Evolutionary conservation across 2,888 invertebrate genomes (phyloP).

Genomic region (Craniophora ligustri): DNA sequence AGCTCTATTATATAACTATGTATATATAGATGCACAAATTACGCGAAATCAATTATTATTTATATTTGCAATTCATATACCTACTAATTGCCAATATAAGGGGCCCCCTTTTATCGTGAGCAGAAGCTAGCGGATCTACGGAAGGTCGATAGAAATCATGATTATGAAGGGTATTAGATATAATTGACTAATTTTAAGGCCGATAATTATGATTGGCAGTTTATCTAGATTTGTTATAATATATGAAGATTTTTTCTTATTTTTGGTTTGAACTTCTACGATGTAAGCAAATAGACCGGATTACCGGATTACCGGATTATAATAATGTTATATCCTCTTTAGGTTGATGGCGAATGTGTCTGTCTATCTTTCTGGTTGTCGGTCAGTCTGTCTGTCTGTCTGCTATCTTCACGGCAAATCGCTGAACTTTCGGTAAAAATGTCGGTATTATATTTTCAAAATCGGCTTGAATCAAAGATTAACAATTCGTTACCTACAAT

Average conservation of each 20-base stretch:
- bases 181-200: slow-evolving; percentile 4
- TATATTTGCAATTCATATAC: not conserved
- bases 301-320: too few species aligned
- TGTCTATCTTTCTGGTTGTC: too few species aligned
- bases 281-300: too few species aligned
- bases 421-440: too few species aligned
- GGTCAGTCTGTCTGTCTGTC: too few species aligned
- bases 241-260: not conserved
- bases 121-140: slow-evolving; percentile 17
- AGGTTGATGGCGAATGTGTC: too few species aligned
- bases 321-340: too few species aligned
- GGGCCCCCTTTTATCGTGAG: not conserved
- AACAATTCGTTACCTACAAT: too few species aligned
- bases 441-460: too few species aligned
- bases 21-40: not conserved
- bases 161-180: not conserved
- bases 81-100: not conserved
- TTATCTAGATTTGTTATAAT: not conserved
- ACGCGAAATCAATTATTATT: not conserved
- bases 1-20: too few species aligned
- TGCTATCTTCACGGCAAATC: too few species aligned
- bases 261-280: not conserved
- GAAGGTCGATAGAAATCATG: slow-evolving; percentile 22
- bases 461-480: too few species aligned
- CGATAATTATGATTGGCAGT: not conserved